These are phyloP conservation scores for Scomberomorus guttatus DNA, from an alignment of 2,797 vertebrate species.

Conservation along the genomic window DNA sequence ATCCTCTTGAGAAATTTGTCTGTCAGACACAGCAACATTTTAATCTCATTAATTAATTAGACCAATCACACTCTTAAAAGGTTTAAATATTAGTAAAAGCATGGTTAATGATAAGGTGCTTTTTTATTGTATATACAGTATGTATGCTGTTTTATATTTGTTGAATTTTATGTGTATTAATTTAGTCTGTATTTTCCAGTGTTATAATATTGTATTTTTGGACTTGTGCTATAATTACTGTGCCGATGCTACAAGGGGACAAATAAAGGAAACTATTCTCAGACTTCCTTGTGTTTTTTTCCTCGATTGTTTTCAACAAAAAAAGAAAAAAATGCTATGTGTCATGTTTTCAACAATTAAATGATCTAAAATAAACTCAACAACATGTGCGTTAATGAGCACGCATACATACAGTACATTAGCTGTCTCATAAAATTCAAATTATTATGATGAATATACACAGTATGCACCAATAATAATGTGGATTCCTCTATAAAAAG, in stretches of 20 bases:
- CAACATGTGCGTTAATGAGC: not conserved
- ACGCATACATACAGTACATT: not conserved
- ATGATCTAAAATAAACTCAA: not conserved
- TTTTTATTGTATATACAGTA: not conserved
- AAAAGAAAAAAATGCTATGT: not conserved
- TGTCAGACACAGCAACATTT: conserved; percentile 72
- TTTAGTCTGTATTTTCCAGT: not conserved
- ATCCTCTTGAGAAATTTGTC: conserved; percentile 98
- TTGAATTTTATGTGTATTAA: not conserved
- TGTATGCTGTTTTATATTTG: not conserved
- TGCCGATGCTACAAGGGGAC: not conserved
- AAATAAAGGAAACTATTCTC: conserved; percentile 5
- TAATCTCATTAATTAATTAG: conserved; percentile 9
- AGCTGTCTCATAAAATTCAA: not conserved
- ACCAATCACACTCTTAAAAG: not conserved
- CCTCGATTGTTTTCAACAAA: not conserved
- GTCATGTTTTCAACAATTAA: not conserved
- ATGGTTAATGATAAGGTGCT: not conserved
- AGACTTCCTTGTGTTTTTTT: not conserved
- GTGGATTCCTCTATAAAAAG: not conserved
- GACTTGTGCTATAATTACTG: not conserved
- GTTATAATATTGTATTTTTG: not conserved
- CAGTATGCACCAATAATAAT: not conserved
- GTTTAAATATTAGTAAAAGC: not conserved
- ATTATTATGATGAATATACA: not conserved